Base-by-base conservation (phyloP, 2,113 vertebrate genomes). In the Leucosticte australis region DNA sequence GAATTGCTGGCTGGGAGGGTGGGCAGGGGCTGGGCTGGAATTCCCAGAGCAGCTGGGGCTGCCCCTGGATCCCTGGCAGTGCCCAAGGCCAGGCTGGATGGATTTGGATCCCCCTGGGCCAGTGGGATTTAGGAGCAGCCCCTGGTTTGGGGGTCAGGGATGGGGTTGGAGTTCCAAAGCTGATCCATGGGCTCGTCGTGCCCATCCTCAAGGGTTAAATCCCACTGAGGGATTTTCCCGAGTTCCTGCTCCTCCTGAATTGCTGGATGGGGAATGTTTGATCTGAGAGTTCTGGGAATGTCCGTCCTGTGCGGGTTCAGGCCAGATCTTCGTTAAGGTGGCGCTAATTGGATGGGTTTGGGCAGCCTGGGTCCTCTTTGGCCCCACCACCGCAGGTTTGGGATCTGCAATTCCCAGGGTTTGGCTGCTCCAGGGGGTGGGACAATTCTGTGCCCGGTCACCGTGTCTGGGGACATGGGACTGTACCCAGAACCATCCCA, bases 291-390 rank as follows among this genome's bases (percentile, higher is more conserved):
- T 0, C 49, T 11, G 44, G 37, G 28, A 20, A 18, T 44, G n/a
- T 2, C 42, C 3, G 1, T 52, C 59, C 59, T 7, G 17, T 14
- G 3, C 0, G 11, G 26, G 2, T 24, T 50, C 12, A 16, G 11
- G 1, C 5, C 0, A 0, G 31, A 5, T 6, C 41, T 74, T 79
- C 4, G 0, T 83, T 50, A 56, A n/a, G 15, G 3, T 2, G 10
- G 42, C 5, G 3, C 1, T 53, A 75, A 55, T 67, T 28, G 5
- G 46, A 9, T 2, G 56, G 22, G 5, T 2, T 44, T 0, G 33
- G 62, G 30, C n/a, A 50, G 24, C 1, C 24, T 15, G n/a, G 24
- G 22, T 28, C 22, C 57, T 6, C 0, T 28, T 21, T 1, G 5
- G 14, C 26, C 33, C 18, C 28, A 0, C 18, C 2, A 0, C 5